A percentile compares a stretch with the other conserved stretches of the same genome.
These are phyloP conservation scores for Microctenopoma lineatum DNA, from an alignment of 2,797 vertebrate species.

Conservation along the genomic window DNA sequence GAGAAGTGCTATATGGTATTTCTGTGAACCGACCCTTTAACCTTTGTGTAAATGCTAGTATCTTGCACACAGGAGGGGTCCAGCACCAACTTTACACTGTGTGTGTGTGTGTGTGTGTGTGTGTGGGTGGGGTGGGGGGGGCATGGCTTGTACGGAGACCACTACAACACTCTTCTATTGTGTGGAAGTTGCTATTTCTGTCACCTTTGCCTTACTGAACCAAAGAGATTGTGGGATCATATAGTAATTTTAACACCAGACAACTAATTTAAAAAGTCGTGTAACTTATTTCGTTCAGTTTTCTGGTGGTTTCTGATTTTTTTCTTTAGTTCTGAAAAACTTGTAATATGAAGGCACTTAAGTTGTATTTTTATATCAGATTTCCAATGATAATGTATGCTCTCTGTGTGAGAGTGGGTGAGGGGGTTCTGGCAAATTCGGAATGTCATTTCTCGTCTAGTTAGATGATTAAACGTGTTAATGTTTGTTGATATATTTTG, in stretches of 20 bases:
- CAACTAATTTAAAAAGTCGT: slow-evolving; percentile 9
- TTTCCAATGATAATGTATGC: slow-evolving; percentile 1
- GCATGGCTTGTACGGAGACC: not conserved
- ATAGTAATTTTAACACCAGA: slow-evolving; percentile 31
- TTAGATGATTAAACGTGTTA: slow-evolving; percentile 4
- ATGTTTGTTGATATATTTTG: slow-evolving; percentile 13
- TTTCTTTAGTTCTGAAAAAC: not conserved
- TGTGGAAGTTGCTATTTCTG: slow-evolving; percentile 4
- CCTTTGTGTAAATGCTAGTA: not conserved
- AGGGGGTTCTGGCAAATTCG: slow-evolving; percentile 8
- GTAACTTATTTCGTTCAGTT: slow-evolving; percentile 43
- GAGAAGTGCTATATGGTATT: not conserved
- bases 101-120: not conserved
- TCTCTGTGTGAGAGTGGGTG: slow-evolving; percentile 4
- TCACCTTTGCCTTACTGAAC: slow-evolving; percentile 64
- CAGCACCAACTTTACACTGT: not conserved
- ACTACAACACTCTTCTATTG: not conserved
- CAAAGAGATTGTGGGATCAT: slow-evolving; percentile 55
- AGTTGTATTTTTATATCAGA: slow-evolving; percentile 45
- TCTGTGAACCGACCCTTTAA: not conserved
- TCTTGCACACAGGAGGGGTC: not conserved
- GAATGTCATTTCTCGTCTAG: slow-evolving; percentile 47
- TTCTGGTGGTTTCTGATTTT: slow-evolving; percentile 28
- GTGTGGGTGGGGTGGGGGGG: not conserved
- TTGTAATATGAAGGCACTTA: slow-evolving; percentile 40